Evolutionary conservation across 2,888 invertebrate species (phyloP).

Genomic region (Hylaea fasciaria): DNA sequence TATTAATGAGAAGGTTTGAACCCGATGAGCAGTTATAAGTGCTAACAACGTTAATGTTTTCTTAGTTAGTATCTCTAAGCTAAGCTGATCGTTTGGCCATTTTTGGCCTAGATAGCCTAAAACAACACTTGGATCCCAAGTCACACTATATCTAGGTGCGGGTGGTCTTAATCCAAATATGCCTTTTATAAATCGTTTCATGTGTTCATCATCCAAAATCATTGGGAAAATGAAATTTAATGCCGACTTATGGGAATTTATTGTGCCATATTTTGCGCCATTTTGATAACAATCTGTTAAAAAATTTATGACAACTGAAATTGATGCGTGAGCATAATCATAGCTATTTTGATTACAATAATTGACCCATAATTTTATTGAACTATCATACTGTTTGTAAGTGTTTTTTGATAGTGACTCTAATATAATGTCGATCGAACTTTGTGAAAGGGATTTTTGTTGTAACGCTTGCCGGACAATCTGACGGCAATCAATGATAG

Average conservation of each 20-base stretch:
- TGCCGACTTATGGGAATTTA: conserved; percentile 21
- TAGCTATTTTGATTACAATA: conserved; percentile 20
- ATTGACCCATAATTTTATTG: too few relatives aligned
- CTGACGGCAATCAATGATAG: conserved; percentile 31
- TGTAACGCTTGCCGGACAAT: conserved; percentile 25
- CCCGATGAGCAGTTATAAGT: not conserved
- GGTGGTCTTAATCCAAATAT: too few relatives aligned
- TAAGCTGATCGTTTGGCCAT: conserved; percentile 2
- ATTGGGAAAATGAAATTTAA: conserved; percentile 11
- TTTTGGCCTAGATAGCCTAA: conserved; percentile 15
- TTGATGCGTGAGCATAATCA: conserved; percentile 13
- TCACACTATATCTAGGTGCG: conserved; percentile 22
- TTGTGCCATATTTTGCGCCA: conserved; percentile 20
- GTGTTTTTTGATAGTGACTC: conserved; percentile 21
- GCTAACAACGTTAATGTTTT: too few relatives aligned
- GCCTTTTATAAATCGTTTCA: conserved; percentile 29
- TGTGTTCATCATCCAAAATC: conserved; percentile 11
- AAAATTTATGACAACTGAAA: conserved; percentile 26
- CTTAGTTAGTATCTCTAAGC: too few relatives aligned
- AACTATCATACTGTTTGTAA: too few relatives aligned
- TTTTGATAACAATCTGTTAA: conserved; percentile 10
- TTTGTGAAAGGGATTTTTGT: too few relatives aligned
- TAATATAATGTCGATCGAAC: conserved; percentile 29
- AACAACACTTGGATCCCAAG: conserved; percentile 27
- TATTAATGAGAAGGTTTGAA: not conserved